Evolutionary conservation across 2,888 invertebrate genomes (phyloP).

Genomic region (Bursaphelenchus okinawaensis): DNA sequence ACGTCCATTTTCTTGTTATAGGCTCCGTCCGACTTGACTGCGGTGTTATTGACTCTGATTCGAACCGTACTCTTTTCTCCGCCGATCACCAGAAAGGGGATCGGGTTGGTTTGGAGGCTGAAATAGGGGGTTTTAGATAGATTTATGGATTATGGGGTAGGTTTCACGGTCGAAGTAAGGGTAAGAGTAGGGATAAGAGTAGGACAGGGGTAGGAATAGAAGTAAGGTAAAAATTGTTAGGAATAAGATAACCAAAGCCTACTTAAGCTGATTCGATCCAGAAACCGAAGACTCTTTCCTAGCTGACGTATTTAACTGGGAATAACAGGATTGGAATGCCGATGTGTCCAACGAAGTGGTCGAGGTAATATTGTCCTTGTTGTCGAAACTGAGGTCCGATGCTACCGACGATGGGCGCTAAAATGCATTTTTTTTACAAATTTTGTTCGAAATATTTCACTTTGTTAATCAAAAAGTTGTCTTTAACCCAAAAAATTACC

Average conservation of each 20-base stretch:
- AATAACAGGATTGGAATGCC: constrained; percentile 33
- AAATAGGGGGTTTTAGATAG: not conserved
- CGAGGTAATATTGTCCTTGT: not conserved
- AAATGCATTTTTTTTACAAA: not conserved
- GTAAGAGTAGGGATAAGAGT: not conserved
- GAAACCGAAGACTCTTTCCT: not conserved
- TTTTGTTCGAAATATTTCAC: too few species aligned
- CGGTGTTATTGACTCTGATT: constrained; percentile 26
- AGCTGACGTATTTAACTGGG: constrained; percentile 18
- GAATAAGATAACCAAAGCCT: not conserved
- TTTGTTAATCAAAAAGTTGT: too few species aligned
- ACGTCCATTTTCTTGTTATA: constrained; percentile 34
- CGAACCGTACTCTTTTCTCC: constrained; percentile 26
- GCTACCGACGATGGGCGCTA: not conserved
- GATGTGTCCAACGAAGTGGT: constrained; percentile 8
- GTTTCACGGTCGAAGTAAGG: not conserved
- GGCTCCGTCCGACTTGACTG: constrained; percentile 9
- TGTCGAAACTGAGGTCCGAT: not conserved
- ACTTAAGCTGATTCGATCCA: not conserved
- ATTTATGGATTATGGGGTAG: not conserved
- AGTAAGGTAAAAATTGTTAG: too few species aligned
- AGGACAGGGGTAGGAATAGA: not conserved
- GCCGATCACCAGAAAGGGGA: constrained; percentile 22
- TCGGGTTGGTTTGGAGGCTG: constrained; percentile 1
- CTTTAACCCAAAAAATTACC: too few species aligned